Conservation (phyloP, 2,797 vertebrate species). For the Acanthornis magna region DNA sequence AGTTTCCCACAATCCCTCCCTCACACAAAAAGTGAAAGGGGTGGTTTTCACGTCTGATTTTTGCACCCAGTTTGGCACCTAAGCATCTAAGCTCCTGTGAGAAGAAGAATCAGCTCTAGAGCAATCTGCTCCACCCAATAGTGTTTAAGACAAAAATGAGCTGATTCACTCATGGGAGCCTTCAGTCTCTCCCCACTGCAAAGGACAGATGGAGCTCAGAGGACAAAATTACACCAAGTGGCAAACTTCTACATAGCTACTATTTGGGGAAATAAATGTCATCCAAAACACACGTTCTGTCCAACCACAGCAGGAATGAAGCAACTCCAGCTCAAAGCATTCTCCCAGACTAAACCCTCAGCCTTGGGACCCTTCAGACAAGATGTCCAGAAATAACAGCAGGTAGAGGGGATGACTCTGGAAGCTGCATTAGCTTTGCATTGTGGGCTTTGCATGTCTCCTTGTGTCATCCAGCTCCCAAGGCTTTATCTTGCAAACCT, state of each 20-base stretch:
- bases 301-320: background rate
- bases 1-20: background rate
- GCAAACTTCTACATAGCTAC: conserved; percentile 29
- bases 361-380: background rate
- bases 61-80: background rate
- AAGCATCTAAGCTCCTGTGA: background rate
- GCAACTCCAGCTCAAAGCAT: background rate
- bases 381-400: background rate
- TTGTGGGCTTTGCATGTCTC: accelerated
- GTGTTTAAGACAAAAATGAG: background rate
- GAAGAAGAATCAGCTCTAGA: background rate
- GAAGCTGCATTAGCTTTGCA: background rate
- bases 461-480: background rate
- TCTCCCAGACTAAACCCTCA: background rate
- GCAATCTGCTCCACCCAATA: background rate
- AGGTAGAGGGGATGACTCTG: background rate
- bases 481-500: background rate
- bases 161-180: background rate
- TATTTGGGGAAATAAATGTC: conserved; percentile 7
- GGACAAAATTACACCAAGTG: conserved; percentile 32
- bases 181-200: background rate
- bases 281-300: background rate
- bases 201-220: conserved; percentile 9
- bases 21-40: background rate
- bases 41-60: background rate